A percentile compares a stretch with the other conserved stretches of the same genome.
These are phyloP conservation scores for Lacerta bilineata DNA, from an alignment of 2,797 vertebrate species.

Conservation along the genomic window DNA sequence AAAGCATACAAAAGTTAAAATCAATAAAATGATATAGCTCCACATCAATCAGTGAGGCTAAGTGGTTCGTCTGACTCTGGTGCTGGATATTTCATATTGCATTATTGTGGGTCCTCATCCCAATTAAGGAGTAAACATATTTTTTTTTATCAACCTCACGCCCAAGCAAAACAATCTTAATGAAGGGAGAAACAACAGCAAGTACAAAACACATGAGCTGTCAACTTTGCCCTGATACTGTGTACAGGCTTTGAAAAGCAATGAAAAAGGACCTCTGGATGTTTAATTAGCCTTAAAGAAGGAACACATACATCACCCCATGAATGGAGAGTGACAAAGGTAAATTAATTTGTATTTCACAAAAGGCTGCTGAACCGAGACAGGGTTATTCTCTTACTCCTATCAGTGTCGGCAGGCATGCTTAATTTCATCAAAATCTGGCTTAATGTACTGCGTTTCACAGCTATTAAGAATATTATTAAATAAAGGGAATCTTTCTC, in stretches of 20 bases:
- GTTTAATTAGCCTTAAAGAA: conserved; percentile 21
- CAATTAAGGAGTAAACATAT: not conserved
- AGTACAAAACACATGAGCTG: not conserved
- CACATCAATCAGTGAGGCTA: too few relatives aligned
- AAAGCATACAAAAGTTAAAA: too few relatives aligned
- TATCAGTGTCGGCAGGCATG: not conserved
- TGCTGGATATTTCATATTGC: not conserved
- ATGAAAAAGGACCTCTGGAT: not conserved
- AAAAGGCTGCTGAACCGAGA: not conserved
- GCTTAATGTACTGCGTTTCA: not conserved
- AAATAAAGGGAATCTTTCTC: conserved; percentile 5
- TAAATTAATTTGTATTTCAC: conserved; percentile 26
- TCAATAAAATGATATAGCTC: not conserved
- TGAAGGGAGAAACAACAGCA: not conserved
- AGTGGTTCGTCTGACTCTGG: not conserved
- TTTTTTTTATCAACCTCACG: not conserved
- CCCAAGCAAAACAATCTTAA: not conserved
- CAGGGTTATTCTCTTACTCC: conserved; percentile 21
- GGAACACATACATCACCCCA: not conserved
- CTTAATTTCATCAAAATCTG: conserved; percentile 32
- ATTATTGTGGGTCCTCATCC: not conserved
- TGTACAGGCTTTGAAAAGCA: not conserved
- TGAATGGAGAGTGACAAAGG: conserved; percentile 11
- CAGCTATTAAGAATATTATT: conserved; percentile 30
- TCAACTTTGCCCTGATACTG: conserved; percentile 15